Conservation (phyloP, 2,888 invertebrate genomes). For the Escarpia spicata region DNA sequence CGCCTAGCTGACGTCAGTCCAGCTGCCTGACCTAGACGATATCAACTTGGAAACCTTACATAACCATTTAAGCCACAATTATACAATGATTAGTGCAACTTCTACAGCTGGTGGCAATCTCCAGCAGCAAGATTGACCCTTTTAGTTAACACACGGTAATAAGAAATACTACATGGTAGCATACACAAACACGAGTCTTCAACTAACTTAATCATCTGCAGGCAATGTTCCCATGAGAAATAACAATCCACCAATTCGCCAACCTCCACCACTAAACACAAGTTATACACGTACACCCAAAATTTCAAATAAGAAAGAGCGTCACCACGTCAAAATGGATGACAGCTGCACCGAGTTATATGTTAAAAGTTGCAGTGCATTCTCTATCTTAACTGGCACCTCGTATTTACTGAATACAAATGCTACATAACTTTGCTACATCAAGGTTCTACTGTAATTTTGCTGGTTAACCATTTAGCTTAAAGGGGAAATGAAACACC, state of each 20-base stretch:
- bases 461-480: no score
- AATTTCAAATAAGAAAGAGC: neutral
- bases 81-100: neutral
- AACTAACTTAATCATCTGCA: neutral
- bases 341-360: neutral
- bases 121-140: neutral
- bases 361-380: neutral
- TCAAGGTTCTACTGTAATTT: no score
- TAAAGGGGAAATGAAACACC: no score
- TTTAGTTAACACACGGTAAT: neutral
- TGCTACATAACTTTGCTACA: no score
- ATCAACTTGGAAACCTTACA: neutral
- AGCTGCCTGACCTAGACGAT: neutral
- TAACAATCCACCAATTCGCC: neutral
- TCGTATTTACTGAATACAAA: neutral
- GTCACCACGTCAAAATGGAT: neutral
- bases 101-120: neutral
- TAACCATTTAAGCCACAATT: neutral
- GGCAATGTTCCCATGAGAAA: slow-evolving; percentile 1
- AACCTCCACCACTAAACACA: neutral
- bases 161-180: slow-evolving; percentile 3
- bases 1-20: neutral
- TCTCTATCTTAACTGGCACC: neutral
- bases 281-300: neutral
- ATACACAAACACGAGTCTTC: neutral